These are phyloP conservation scores for Antechinus flavipes DNA, from an alignment of 2,113 vertebrate species.

Conservation along the genomic window DNA sequence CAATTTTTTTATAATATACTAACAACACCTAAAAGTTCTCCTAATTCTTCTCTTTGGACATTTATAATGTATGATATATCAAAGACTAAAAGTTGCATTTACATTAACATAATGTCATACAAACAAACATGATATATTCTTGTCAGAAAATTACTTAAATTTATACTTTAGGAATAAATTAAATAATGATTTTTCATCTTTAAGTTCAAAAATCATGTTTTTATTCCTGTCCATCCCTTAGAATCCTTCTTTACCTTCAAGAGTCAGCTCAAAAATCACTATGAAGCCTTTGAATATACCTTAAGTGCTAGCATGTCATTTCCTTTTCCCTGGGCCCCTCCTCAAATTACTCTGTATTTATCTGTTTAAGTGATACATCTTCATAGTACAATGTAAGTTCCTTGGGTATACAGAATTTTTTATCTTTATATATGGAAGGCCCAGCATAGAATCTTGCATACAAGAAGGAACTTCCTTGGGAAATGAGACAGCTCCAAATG, in stretches of 20 bases:
- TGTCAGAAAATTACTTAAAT: background rate
- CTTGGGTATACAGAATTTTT: background rate
- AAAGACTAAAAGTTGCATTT: background rate
- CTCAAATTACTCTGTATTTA: background rate
- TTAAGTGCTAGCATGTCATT: background rate
- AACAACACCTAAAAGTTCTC: background rate
- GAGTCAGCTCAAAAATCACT: background rate
- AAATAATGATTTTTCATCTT: background rate
- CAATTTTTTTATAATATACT: background rate
- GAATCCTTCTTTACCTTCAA: background rate
- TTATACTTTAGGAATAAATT: background rate
- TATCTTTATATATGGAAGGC: background rate
- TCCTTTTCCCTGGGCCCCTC: background rate
- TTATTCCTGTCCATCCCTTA: background rate
- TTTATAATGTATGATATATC: no score
- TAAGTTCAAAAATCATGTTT: background rate
- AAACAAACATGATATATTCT: background rate
- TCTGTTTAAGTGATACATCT: background rate
- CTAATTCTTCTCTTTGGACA: background rate
- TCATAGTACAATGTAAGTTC: background rate
- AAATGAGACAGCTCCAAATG: background rate
- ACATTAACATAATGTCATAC: background rate
- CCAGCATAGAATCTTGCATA: background rate
- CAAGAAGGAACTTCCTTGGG: background rate
- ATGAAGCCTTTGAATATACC: background rate